Conservation (phyloP, 2,797 vertebrate genomes). For the Coilia nasus region DNA sequence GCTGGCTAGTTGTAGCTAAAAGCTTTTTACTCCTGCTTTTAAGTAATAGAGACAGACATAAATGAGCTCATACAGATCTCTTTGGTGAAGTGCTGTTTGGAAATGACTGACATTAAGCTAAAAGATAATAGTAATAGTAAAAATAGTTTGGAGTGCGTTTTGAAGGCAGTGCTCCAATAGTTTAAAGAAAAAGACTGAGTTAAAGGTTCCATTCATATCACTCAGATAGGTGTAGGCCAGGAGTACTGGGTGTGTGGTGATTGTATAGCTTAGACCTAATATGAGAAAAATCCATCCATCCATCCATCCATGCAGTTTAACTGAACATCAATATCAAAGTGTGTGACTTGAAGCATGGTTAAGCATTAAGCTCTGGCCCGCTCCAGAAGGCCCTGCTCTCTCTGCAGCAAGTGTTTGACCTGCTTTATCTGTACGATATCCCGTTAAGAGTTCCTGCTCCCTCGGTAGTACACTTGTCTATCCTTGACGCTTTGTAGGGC, state of each 20-base stretch:
- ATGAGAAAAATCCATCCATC: no score
- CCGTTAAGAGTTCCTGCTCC: not conserved
- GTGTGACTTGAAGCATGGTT: not conserved
- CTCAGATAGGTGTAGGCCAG: no score
- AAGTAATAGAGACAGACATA: not conserved
- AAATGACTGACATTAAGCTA: no score
- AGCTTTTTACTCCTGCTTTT: not conserved
- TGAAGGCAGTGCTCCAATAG: no score
- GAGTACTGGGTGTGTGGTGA: no score
- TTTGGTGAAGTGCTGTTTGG: not conserved
- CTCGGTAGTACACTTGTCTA: not conserved
- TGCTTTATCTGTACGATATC: not conserved
- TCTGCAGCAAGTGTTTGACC: not conserved
- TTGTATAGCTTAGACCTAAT: no score
- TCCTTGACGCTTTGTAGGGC: not conserved
- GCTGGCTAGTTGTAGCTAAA: not conserved
- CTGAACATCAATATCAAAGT: not conserved
- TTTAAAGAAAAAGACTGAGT: no score
- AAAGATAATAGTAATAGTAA: no score
- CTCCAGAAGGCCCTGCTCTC: not conserved
- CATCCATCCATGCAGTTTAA: not conserved
- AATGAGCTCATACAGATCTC: not conserved
- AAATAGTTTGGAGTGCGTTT: no score
- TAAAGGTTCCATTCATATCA: no score
- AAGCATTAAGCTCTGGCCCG: not conserved